Conservation (phyloP, 2,113 vertebrate species). For the Hoplias malabaricus region DNA sequence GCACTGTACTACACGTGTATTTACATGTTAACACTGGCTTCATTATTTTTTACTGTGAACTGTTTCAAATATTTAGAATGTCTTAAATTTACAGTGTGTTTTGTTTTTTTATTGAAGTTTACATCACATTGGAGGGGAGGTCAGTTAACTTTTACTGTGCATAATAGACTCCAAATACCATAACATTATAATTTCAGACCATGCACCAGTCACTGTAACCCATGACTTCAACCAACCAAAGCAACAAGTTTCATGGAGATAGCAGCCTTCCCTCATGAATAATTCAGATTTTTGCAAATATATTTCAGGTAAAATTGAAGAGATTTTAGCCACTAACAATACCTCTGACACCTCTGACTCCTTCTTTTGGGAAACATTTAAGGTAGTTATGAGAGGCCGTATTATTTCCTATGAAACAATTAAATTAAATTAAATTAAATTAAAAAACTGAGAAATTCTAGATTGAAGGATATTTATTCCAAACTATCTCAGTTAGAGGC, state of each 20-base stretch:
- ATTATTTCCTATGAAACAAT: constrained; percentile 22
- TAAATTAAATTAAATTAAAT: no score
- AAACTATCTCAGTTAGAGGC: neutral
- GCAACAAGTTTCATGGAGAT: neutral
- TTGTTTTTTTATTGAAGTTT: no score
- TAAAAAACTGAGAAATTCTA: neutral
- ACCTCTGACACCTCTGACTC: neutral
- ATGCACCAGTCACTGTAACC: neutral
- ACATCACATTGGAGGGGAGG: no score
- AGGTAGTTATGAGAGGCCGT: constrained; percentile 3
- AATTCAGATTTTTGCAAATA: neutral
- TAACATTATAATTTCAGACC: constrained; percentile 26
- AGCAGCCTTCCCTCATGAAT: neutral
- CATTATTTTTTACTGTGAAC: no score
- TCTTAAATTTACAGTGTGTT: no score
- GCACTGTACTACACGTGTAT: no score
- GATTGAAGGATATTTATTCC: neutral
- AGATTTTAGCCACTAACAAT: constrained; percentile 7
- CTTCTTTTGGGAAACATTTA: constrained; percentile 1
- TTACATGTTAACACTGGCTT: no score
- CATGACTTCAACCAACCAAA: neutral
- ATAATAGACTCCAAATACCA: constrained; percentile 11
- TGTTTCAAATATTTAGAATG: no score
- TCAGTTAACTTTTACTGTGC: no score
- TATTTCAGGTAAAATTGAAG: constrained; percentile 1